Percentiles rank a stretch among this genome's conserved stretches.
phyloP scores from a whole-genome alignment of 2,888 invertebrate species.

The Calephelis perditalis region DNA sequence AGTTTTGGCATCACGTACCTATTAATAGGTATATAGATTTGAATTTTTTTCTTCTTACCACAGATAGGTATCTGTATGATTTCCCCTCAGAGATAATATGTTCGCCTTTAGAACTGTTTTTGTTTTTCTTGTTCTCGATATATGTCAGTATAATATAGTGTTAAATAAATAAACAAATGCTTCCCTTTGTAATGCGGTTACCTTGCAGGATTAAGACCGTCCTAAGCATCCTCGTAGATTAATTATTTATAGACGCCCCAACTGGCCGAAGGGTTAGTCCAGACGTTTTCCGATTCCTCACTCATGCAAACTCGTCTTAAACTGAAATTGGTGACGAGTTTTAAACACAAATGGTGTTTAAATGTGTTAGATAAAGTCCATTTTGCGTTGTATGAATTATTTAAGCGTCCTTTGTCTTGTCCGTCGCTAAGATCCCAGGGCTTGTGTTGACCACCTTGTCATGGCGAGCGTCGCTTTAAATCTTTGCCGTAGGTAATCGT shows the following conservation, averaged over 20 bases:
- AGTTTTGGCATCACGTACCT: too few species aligned
- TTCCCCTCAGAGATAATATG: too few species aligned
- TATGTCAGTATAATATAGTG: neutral
- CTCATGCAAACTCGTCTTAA: slow-evolving; percentile 74
- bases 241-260: slow-evolving; percentile 71
- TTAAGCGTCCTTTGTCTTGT: slow-evolving; percentile 73
- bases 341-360: slow-evolving; percentile 67
- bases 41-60: too few species aligned
- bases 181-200: slow-evolving; percentile 12
- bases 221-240: slow-evolving; percentile 68
- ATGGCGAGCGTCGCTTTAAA: slow-evolving; percentile 68
- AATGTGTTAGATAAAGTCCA: slow-evolving; percentile 56
- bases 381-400: slow-evolving; percentile 67
- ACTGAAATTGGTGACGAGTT: slow-evolving; percentile 61
- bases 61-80: too few species aligned
- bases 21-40: too few species aligned
- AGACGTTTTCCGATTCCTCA: slow-evolving; percentile 68
- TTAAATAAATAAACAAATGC: slow-evolving; percentile 4
- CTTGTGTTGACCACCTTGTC: slow-evolving; percentile 76
- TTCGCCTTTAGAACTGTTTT: too few species aligned
- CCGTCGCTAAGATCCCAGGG: slow-evolving; percentile 67
- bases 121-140: too few species aligned
- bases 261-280: slow-evolving; percentile 61
- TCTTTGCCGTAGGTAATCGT: slow-evolving; percentile 68
- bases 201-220: slow-evolving; percentile 56